Evolutionary conservation across 2,797 vertebrate species (phyloP).

Genomic region (Sebastes trivittatus): DNA sequence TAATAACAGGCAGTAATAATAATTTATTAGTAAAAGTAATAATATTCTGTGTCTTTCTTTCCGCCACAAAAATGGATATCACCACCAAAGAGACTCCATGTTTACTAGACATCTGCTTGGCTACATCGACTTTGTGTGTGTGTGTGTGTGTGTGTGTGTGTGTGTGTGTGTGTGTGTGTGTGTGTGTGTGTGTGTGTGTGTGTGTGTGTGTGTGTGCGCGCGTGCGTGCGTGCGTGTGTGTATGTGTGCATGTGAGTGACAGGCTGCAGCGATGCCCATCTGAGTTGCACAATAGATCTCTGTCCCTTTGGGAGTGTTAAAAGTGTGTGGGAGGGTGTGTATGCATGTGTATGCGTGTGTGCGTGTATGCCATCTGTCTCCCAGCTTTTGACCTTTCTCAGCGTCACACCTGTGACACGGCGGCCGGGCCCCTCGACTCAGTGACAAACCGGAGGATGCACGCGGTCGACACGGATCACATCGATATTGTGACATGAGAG

Average conservation of each 20-base stretch:
- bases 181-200: background rate
- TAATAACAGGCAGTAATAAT: conserved; percentile 5
- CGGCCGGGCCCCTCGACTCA: conserved; percentile 55
- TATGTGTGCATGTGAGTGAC: conserved; percentile 24
- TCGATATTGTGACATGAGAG: conserved; percentile 53
- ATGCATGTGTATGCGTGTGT: background rate
- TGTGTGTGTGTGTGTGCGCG: background rate
- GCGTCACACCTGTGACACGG: conserved; percentile 74
- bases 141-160: background rate
- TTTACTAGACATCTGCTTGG: conserved; percentile 62
- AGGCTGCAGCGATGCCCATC: conserved; percentile 64
- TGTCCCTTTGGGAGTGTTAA: conserved; percentile 78
- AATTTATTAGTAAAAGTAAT: conserved; percentile 21
- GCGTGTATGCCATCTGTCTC: conserved; percentile 72
- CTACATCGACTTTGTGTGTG: background rate
- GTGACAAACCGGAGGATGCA: conserved; percentile 54
- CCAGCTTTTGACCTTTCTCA: conserved; percentile 76
- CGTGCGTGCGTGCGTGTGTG: background rate
- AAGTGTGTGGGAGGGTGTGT: conserved; percentile 63
- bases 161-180: background rate
- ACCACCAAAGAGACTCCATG: conserved; percentile 17
- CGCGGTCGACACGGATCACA: conserved; percentile 49
- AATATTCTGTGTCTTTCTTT: conserved; percentile 15
- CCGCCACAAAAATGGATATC: conserved; percentile 4
- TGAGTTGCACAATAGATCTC: conserved; percentile 74